Conservation (phyloP, 2,888 invertebrate genomes). For the Mesorhabditis belari region DNA sequence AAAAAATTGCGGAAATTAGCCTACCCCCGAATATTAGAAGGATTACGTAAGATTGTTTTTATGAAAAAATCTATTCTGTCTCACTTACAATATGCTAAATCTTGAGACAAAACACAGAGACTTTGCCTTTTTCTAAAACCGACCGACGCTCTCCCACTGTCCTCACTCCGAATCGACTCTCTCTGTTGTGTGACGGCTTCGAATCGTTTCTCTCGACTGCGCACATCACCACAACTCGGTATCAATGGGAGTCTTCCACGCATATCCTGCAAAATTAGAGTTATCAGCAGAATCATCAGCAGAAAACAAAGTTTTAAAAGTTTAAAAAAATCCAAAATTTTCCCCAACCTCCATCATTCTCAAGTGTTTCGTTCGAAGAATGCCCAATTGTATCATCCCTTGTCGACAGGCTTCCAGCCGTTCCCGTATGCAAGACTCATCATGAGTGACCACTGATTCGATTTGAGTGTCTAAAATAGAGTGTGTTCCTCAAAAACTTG, state of each 20-base stretch:
- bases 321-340: neutral
- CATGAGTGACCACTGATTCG: neutral
- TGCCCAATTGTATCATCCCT: slow-evolving; percentile 28
- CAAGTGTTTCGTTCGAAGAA: slow-evolving; percentile 20
- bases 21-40: no score
- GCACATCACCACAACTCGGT: slow-evolving; percentile 23
- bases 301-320: neutral
- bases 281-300: neutral
- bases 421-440: slow-evolving; percentile 11
- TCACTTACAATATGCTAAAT: no score
- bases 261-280: slow-evolving; percentile 17
- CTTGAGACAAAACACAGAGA: no score
- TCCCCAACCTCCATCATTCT: slow-evolving; percentile 17
- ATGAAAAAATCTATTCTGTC: no score
- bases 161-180: slow-evolving; percentile 14
- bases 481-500: no score
- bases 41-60: no score
- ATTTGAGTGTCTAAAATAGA: neutral
- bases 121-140: no score
- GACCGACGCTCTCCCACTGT: neutral
- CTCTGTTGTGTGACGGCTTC: slow-evolving; percentile 16
- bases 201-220: slow-evolving; percentile 17
- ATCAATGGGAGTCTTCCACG: slow-evolving; percentile 22
- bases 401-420: slow-evolving; percentile 28
- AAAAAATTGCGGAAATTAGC: no score